Evolutionary conservation across 2,113 vertebrate species (phyloP), one percentile per base, ranked within the genome.

Genomic region (Barbus barbus): DNA sequence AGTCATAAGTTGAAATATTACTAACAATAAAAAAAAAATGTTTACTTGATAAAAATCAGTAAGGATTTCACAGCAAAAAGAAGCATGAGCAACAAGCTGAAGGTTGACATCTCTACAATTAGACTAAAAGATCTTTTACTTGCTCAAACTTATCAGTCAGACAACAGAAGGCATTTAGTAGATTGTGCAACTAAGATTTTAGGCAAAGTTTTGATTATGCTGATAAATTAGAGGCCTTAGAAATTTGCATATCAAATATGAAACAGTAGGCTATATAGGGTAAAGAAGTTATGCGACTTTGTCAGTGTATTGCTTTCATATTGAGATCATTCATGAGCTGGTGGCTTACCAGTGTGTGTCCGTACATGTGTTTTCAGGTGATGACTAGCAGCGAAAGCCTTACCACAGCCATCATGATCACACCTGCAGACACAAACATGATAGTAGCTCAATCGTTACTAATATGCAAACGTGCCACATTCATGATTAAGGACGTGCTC

Each of bases 351-450:
- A 91, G 97, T 99, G 91, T 99, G 98, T 83, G 97, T 99, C 86
- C 98, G 96, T 90, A 97, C 97, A 2, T 99, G 98, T 38, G 97
- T 99, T 95, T 98, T 99, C 87, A 99, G 95, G 91, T 99, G 98
- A 93, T 99, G 98, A 93, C 98, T 99, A 74, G 96, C 98, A 89
- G 98, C 97, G 92, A 99, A 99, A 78, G 98, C 97, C 92, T 99
- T 99, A 75, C 97, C 98, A 91, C 98, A 99, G 87, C 98, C 98
- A 85, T 97, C 96, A 8, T 99, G 98, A 90, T 99, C 98, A 92
- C 98, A 99, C 90, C 98, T 99, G 56, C 46, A 77, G 61, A 80
- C 58, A 89, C 41, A 81, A 20, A 81, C 60, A 81, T 56, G 48
- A 22, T 0, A 31, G 31, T 13, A 6, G 14, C 18, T 33, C 31